Evolutionary conservation across 2,797 vertebrate species (phyloP).

Genomic region (Thalassophryne amazonica): DNA sequence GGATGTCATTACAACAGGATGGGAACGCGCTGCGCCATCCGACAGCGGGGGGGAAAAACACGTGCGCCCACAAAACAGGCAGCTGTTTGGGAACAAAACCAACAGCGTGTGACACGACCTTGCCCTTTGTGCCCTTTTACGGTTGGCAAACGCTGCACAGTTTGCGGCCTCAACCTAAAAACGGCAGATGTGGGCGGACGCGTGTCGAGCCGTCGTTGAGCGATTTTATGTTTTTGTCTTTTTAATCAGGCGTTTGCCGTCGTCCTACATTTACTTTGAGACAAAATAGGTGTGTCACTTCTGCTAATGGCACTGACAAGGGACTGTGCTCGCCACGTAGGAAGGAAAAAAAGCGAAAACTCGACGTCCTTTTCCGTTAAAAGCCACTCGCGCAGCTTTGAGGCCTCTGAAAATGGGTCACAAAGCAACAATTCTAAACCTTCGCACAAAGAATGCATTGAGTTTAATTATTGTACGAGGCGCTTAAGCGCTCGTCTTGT

Average conservation of each 20-base stretch:
- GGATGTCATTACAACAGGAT: conserved; percentile 54
- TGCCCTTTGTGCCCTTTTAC: conserved; percentile 20
- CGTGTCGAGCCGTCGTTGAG: conserved; percentile 57
- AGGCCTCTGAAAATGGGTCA: conserved; percentile 56
- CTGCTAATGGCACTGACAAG: conserved; percentile 49
- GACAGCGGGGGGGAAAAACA: not conserved
- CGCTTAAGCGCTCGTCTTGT: conserved; percentile 60
- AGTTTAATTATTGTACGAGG: conserved; percentile 70
- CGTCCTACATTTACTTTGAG: conserved; percentile 52
- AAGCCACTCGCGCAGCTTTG: conserved; percentile 27
- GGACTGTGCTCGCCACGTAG: conserved; percentile 4
- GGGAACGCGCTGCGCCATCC: conserved; percentile 29
- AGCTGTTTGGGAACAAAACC: conserved; percentile 20
- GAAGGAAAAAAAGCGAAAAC: not conserved
- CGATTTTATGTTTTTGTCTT: not conserved
- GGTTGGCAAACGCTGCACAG: conserved; percentile 25
- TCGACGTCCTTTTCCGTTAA: conserved; percentile 14
- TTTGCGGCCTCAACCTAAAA: conserved; percentile 25
- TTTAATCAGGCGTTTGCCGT: conserved; percentile 26
- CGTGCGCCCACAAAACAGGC: conserved; percentile 12
- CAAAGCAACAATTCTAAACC: conserved; percentile 59
- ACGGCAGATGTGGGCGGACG: conserved; percentile 40
- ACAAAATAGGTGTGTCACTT: conserved; percentile 60
- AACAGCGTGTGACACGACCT: conserved; percentile 19
- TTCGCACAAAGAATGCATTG: conserved; percentile 51